phyloP scores from a whole-genome alignment of 2,797 vertebrate species.

The Sciurus carolinensis region DNA sequence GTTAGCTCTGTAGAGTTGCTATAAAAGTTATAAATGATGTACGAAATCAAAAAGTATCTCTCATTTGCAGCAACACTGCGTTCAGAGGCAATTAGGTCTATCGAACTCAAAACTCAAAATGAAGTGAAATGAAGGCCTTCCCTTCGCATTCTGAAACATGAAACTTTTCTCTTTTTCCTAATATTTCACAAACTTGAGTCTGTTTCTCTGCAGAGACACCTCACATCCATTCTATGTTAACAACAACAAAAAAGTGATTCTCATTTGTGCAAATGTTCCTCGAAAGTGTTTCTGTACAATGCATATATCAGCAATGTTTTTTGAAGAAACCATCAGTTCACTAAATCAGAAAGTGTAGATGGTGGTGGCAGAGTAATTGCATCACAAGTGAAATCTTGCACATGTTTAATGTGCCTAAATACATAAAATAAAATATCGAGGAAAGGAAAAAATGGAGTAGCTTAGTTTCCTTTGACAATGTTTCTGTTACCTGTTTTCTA shows the following conservation, averaged over 20 bases:
- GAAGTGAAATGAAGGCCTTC: slow-evolving; percentile 41
- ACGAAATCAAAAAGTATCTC: not conserved
- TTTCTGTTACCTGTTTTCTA: not conserved
- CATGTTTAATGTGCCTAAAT: not conserved
- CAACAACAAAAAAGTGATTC: not conserved
- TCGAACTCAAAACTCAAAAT: slow-evolving; percentile 6
- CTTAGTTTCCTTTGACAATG: slow-evolving; percentile 31
- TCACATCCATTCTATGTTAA: not conserved
- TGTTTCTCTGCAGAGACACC: not conserved
- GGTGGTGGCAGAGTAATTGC: not conserved
- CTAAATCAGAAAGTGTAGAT: not conserved
- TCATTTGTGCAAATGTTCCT: not conserved
- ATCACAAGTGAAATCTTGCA: not conserved
- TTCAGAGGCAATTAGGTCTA: not conserved
- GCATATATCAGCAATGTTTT: slow-evolving; percentile 13
- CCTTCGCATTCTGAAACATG: slow-evolving; percentile 11
- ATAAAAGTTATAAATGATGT: slow-evolving; percentile 57
- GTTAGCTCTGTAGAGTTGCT: slow-evolving; percentile 52
- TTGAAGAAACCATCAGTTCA: not conserved
- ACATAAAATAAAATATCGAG: not conserved
- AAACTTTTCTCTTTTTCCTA: slow-evolving; percentile 23
- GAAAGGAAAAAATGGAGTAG: not conserved
- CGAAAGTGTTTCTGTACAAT: slow-evolving; percentile 16
- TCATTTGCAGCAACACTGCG: slow-evolving; percentile 30
- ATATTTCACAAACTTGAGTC: slow-evolving; percentile 57